Evolutionary conservation across 2,113 vertebrate species (phyloP).

Genomic region (Anhinga rufa): DNA sequence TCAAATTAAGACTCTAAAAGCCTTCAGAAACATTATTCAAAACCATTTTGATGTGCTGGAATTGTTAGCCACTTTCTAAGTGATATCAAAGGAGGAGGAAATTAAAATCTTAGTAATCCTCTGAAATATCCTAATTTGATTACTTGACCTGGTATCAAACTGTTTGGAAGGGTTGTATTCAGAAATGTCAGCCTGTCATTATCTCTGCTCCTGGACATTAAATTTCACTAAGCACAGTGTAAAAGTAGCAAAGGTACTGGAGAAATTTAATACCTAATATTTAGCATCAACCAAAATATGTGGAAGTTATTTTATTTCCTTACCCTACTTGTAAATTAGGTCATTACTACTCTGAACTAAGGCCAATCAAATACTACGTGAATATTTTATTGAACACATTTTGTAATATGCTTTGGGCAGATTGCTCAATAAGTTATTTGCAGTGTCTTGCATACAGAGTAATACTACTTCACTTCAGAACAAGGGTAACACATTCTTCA

Average conservation of each 20-base stretch:
- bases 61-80: conserved; percentile 5
- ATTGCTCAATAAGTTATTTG: background rate
- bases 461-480: background rate
- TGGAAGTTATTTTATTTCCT: background rate
- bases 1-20: conserved; percentile 37
- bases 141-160: background rate
- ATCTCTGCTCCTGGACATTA: background rate
- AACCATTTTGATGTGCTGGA: conserved; percentile 13
- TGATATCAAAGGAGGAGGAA: conserved; percentile 18
- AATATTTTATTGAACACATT: background rate
- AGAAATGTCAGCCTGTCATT: background rate
- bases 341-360: background rate
- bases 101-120: conserved; percentile 17
- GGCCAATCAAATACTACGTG: background rate
- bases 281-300: background rate
- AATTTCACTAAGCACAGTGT: background rate
- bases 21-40: conserved; percentile 16
- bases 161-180: background rate
- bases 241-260: background rate
- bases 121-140: conserved; percentile 6
- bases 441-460: background rate
- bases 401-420: background rate
- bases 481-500: background rate
- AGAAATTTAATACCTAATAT: background rate
- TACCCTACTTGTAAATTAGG: background rate